A percentile compares a stretch with the other conserved stretches of the same genome.
phyloP scores from a whole-genome alignment of 2,113 vertebrate genomes.

The Oryzias melastigma region DNA sequence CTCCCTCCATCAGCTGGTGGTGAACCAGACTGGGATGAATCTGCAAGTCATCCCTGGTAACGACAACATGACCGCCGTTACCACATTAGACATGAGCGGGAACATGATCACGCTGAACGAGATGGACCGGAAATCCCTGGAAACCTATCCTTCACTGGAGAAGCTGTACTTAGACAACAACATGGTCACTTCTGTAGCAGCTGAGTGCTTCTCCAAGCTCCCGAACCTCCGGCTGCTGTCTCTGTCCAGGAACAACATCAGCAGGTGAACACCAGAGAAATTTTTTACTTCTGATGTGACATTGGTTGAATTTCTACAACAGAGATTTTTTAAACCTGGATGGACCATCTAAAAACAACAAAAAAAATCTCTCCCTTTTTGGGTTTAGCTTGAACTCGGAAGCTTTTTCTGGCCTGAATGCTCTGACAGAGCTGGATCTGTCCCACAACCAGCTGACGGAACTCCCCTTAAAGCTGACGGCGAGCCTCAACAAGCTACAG shows the following conservation, averaged over 20 bases:
- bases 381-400: constrained; percentile 61
- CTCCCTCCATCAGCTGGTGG: constrained; percentile 27
- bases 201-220: constrained; percentile 70
- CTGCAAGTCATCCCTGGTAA: constrained; percentile 64
- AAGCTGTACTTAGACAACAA: constrained; percentile 80
- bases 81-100: constrained; percentile 20
- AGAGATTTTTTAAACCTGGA: no score
- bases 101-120: constrained; percentile 42
- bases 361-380: not conserved
- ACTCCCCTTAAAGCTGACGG: constrained; percentile 66
- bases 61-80: not conserved
- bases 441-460: constrained; percentile 78
- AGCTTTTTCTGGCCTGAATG: constrained; percentile 74
- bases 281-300: no score
- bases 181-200: constrained; percentile 63
- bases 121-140: constrained; percentile 63
- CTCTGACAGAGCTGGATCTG: constrained; percentile 77
- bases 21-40: constrained; percentile 39
- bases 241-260: constrained; percentile 78
- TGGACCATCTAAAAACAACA: not conserved
- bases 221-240: constrained; percentile 75
- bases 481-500: constrained; percentile 63
- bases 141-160: constrained; percentile 65
- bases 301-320: no score
- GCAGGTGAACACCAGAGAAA: constrained; percentile 32